Conservation (phyloP, 2,888 invertebrate species). For the Sinodicranocentrus sp. region DNA sequence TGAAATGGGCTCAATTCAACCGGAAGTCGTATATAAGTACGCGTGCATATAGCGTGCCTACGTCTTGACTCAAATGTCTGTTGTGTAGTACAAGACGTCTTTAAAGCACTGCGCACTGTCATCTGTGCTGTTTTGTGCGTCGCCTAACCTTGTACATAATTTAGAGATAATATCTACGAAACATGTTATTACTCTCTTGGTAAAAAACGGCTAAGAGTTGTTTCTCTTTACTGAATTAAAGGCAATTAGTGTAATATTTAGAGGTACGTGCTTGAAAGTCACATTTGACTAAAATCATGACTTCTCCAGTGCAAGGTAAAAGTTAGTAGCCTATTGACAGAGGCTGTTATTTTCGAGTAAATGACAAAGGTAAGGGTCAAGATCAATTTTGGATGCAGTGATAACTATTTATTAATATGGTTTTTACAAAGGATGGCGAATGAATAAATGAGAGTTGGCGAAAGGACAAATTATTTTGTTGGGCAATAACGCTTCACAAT, state of each 20-base stretch:
- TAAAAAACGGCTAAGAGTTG: background rate
- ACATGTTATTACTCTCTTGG: background rate
- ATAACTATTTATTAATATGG: background rate
- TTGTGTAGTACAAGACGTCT: background rate
- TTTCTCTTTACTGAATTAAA: conserved; percentile 25
- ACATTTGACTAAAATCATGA: background rate
- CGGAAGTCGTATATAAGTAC: conserved; percentile 34
- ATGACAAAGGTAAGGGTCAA: conserved; percentile 45
- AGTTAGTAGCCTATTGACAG: background rate
- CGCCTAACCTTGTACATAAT: conserved; percentile 20
- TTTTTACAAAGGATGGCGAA: no score
- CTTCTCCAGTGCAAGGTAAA: background rate
- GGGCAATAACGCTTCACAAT: no score
- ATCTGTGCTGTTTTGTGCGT: background rate
- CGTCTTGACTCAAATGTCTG: background rate
- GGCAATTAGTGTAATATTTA: conserved; percentile 46
- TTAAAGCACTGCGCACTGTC: background rate
- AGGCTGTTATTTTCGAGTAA: background rate
- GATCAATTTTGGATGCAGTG: background rate
- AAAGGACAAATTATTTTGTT: no score
- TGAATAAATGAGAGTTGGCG: no score
- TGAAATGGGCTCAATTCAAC: conserved; percentile 26
- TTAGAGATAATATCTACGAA: conserved; percentile 8
- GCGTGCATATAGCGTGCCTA: background rate
- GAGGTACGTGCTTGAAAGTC: no score